phyloP scores from a whole-genome alignment of 1,140 invertebrate genomes.

The Lasaia peninsularis region DNA sequence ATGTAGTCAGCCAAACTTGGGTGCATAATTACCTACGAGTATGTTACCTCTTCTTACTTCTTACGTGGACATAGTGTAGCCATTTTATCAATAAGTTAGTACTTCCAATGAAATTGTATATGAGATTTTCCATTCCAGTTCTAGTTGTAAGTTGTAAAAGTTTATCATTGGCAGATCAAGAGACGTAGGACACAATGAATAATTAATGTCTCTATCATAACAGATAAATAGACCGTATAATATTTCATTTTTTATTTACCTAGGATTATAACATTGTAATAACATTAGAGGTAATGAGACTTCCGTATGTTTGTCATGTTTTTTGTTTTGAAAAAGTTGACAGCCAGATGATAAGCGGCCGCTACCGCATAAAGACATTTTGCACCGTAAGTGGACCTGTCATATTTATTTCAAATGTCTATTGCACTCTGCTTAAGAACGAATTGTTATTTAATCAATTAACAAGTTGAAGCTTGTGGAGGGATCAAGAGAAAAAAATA shows the following conservation, averaged over 20 bases:
- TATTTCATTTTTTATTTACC: conserved; percentile 3
- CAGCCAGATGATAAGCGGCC: neutral
- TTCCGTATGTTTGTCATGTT: conserved; percentile 5
- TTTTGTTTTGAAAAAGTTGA: conserved; percentile 2
- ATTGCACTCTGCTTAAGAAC: neutral
- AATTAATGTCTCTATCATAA: neutral
- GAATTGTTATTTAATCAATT: neutral
- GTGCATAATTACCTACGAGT: too few species aligned
- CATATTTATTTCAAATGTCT: neutral
- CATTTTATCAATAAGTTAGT: too few species aligned
- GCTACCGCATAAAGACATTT: conserved; percentile 4
- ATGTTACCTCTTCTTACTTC: too few species aligned
- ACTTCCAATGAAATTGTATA: too few species aligned
- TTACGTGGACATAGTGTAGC: too few species aligned
- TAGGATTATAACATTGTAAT: neutral
- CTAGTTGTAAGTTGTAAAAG: too few species aligned
- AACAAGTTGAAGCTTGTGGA: too few species aligned
- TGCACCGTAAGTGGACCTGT: neutral
- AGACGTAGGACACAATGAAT: neutral
- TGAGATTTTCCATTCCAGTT: too few species aligned
- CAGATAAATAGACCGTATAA: neutral
- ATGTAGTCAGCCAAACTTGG: too few species aligned
- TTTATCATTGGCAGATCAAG: too few species aligned
- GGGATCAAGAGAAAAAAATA: too few species aligned
- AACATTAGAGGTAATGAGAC: neutral